Percentiles rank a stretch among this genome's conserved stretches.
phyloP scores from a whole-genome alignment of 2,797 vertebrate species.

The Micropoecilia bifurca region DNA sequence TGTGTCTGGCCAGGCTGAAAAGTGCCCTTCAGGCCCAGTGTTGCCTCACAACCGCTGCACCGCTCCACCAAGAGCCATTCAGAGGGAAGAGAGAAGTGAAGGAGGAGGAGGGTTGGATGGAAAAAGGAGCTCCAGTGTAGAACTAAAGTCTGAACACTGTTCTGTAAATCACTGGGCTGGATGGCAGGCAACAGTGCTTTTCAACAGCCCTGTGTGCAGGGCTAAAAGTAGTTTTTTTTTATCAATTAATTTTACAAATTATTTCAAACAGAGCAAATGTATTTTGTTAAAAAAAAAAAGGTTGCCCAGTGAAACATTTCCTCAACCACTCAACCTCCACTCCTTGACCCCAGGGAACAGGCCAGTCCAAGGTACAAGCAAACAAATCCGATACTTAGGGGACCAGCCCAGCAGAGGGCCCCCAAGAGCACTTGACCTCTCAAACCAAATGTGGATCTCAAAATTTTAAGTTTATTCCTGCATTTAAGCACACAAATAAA shows the following conservation, averaged over 20 bases:
- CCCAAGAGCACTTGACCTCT: neutral
- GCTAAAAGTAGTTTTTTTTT: neutral
- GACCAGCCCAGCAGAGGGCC: neutral
- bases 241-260: neutral
- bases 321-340: neutral
- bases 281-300: neutral
- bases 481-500: no score
- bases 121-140: slow-evolving; percentile 32
- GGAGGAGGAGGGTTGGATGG: slow-evolving; percentile 24
- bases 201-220: neutral
- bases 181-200: slow-evolving; percentile 16
- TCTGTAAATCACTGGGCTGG: slow-evolving; percentile 37
- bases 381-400: neutral
- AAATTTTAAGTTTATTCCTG: neutral
- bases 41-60: slow-evolving; percentile 68
- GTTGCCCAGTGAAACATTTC: neutral
- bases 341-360: neutral
- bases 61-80: slow-evolving; percentile 62
- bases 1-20: slow-evolving; percentile 82
- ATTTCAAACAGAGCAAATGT: neutral
- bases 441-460: neutral
- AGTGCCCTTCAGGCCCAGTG: slow-evolving; percentile 80
- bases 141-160: slow-evolving; percentile 43
- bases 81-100: slow-evolving; percentile 31
- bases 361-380: neutral